Evolutionary conservation across 2,888 invertebrate species (phyloP), one percentile per base, ranked within the genome.

Genomic region (Drosophila siamana): DNA sequence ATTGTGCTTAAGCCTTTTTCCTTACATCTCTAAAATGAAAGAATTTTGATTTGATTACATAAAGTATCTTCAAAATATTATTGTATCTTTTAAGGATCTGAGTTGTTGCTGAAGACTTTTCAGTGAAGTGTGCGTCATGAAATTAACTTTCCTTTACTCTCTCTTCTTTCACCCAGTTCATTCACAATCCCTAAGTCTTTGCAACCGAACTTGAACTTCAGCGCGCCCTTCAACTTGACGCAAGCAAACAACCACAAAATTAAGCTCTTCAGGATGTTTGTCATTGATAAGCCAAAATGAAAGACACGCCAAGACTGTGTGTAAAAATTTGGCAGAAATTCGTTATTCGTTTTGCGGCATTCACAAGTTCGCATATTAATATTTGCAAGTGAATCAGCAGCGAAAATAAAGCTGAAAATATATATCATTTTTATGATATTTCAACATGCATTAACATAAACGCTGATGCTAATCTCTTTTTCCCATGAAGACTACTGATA

Each of bases 391-490:
- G 88, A 85, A 73, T 88, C 89, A 85, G 74, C 69, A 13, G 59
- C 41, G 24, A 19, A 11, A 62, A 60, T 40, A 71, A 84, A 78
- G 62, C 76, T 60, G 60, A 57, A 51, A 67, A 24, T 47, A 41
- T 55, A 30, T 47, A 55, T 62, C 15, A 46, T 51, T 74, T 84
- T 84, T 74, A 82, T 84, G 80, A 79, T 74, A 72, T 85, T 86
- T 86, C 75, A 71, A 76, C 74, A 87, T 56, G 79, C 66, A 89
- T 86, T 86, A 78, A 70, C 90, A 89, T 90, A 90, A 90, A 78
- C 46, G 78, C 52, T 74, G 90, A 83, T 87, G 78, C 63, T 90
- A 88, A 91, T 86, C 90, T 89, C 60, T 73, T 84, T 83, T 90
- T 91, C 89, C 89, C 82, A 89, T 86, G 88, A 91, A 86, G 75